Percentiles rank a stretch among this genome's conserved stretches.
Evolutionary conservation across 2,888 invertebrate genomes (phyloP).

Genomic region (Acronicta alni): DNA sequence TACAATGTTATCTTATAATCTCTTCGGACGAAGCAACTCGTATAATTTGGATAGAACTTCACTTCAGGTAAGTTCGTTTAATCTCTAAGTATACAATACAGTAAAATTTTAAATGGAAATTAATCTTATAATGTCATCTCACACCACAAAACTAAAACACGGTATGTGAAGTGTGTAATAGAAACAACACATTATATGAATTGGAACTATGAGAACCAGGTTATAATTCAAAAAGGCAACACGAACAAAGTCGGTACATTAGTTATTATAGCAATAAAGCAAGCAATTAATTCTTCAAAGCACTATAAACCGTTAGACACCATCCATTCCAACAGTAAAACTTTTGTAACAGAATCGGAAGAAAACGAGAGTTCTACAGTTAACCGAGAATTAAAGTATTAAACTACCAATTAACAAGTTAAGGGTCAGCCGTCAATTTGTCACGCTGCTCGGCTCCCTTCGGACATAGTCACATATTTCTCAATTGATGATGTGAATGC

Average conservation of each 20-base stretch:
- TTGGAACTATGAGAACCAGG: background rate
- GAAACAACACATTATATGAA: background rate
- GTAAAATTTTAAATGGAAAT: too few relatives aligned
- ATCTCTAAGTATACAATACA: too few relatives aligned
- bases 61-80: too few relatives aligned
- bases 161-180: too few relatives aligned
- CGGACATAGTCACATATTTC: constrained; percentile 50
- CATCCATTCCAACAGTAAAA: constrained; percentile 30
- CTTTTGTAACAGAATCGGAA: constrained; percentile 8
- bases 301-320: constrained; percentile 30
- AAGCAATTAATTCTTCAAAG: constrained; percentile 26
- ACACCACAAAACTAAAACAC: too few relatives aligned
- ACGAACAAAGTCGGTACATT: background rate
- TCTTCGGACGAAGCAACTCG: too few relatives aligned
- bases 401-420: constrained; percentile 55
- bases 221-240: background rate
- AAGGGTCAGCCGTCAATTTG: constrained; percentile 66
- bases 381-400: constrained; percentile 58
- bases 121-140: too few relatives aligned
- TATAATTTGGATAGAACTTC: too few relatives aligned
- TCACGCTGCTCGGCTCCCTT: constrained; percentile 57
- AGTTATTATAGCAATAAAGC: constrained; percentile 19
- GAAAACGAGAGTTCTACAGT: constrained; percentile 39
- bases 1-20: too few relatives aligned
- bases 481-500: constrained; percentile 66